Evolutionary conservation across 30 jellyfish, hydroid and myxozoan genomes (phyloP).

Genomic region (Mastigias papua): DNA sequence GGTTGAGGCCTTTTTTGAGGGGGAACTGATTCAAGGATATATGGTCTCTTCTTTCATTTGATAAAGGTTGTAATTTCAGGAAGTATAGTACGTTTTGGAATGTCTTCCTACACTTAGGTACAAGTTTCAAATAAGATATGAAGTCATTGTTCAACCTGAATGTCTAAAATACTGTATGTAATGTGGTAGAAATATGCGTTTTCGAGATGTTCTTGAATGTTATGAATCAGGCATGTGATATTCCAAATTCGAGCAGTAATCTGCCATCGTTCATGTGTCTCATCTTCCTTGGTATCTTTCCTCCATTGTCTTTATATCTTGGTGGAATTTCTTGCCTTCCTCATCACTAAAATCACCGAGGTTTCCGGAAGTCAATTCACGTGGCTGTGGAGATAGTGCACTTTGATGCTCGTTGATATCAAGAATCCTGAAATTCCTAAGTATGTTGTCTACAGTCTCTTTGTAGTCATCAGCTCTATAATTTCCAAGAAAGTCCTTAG

Average conservation of each 20-base stretch:
- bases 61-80: no score
- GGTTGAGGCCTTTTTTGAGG: no score
- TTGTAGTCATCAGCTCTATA: conserved; percentile 2
- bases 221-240: conserved; percentile 1
- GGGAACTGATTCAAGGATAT: no score
- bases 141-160: not conserved
- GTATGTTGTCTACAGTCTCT: conserved; percentile 2
- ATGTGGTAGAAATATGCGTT: conserved; percentile 2
- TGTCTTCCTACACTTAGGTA: no score
- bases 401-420: conserved; percentile 11
- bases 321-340: conserved; percentile 18
- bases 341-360: not conserved
- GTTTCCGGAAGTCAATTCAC: conserved; percentile 1
- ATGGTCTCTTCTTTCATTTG: no score
- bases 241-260: conserved; percentile 14
- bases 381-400: conserved; percentile 28
- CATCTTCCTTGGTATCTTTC: conserved; percentile 48
- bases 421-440: not conserved
- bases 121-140: not conserved
- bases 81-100: no score
- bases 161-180: not conserved
- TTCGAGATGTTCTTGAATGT: conserved; percentile 28
- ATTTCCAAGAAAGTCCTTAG: conserved; percentile 18
- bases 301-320: conserved; percentile 39
- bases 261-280: conserved; percentile 19